These are phyloP conservation scores for Callipepla californica DNA, from an alignment of 2,113 vertebrate genomes.

Conservation along the genomic window DNA sequence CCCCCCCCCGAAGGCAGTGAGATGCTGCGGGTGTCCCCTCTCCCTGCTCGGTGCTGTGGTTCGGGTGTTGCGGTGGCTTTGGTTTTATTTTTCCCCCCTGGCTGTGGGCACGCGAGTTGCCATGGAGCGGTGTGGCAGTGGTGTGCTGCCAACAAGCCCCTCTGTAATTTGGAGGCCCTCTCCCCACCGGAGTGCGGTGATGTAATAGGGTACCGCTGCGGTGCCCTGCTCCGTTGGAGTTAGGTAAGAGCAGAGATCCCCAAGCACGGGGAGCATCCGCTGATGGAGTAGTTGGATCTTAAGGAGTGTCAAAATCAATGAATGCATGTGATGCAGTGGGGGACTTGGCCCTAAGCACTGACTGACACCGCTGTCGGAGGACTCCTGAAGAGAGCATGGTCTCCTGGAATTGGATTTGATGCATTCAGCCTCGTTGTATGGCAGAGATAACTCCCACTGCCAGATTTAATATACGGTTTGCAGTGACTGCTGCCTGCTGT, in stretches of 20 bases:
- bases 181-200: neutral
- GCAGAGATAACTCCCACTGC: neutral
- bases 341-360: constrained; percentile 4
- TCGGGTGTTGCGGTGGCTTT: neutral
- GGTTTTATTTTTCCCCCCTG: neutral
- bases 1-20: neutral
- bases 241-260: neutral
- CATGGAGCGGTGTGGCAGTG: constrained; percentile 25
- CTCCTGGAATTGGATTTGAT: neutral
- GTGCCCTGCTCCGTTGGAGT: constrained; percentile 24
- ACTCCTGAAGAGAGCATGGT: neutral
- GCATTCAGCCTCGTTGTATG: neutral
- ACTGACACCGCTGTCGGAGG: neutral
- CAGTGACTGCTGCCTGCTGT: neutral
- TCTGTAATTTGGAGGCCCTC: neutral
- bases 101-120: constrained; percentile 3
- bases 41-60: neutral
- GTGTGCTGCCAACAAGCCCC: neutral
- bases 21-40: neutral
- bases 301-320: neutral
- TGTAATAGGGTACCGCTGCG: constrained; percentile 35
- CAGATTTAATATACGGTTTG: neutral
- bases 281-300: neutral
- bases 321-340: neutral
- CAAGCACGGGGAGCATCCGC: neutral